A percentile compares a stretch with the other conserved stretches of the same genome.
Conservation (phyloP, 2,888 invertebrate species). For the Antheraea yamamai region DNA sequence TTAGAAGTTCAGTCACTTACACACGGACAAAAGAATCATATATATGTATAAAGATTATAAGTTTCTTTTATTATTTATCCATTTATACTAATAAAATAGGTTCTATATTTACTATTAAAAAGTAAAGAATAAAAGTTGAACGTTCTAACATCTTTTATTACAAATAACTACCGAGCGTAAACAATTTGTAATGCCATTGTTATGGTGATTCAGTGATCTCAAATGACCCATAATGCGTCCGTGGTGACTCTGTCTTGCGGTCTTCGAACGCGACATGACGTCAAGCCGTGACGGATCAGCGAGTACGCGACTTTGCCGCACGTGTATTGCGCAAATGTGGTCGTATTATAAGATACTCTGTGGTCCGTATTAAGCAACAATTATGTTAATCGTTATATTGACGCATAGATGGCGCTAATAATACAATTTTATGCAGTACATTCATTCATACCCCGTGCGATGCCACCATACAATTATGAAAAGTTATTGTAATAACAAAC, state of each 20-base stretch:
- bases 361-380: not conserved
- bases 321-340: not conserved
- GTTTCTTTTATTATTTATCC: too few species aligned
- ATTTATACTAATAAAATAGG: too few species aligned
- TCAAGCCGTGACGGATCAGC: not conserved
- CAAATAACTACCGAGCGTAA: not conserved
- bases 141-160: not conserved
- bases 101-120: not conserved
- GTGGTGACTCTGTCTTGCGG: not conserved
- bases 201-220: not conserved
- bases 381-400: not conserved
- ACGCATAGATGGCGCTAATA: not conserved
- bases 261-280: not conserved
- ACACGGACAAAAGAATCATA: too few species aligned
- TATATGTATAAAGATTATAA: too few species aligned
- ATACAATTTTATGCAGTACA: not conserved
- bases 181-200: not conserved
- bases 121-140: not conserved
- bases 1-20: too few species aligned
- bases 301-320: not conserved
- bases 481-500: not conserved
- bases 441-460: not conserved
- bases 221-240: constrained; percentile 4
- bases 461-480: not conserved
- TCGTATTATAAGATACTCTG: not conserved